Conservation (phyloP, 2,797 vertebrate genomes). For the Catamblyrhynchus diadema region DNA sequence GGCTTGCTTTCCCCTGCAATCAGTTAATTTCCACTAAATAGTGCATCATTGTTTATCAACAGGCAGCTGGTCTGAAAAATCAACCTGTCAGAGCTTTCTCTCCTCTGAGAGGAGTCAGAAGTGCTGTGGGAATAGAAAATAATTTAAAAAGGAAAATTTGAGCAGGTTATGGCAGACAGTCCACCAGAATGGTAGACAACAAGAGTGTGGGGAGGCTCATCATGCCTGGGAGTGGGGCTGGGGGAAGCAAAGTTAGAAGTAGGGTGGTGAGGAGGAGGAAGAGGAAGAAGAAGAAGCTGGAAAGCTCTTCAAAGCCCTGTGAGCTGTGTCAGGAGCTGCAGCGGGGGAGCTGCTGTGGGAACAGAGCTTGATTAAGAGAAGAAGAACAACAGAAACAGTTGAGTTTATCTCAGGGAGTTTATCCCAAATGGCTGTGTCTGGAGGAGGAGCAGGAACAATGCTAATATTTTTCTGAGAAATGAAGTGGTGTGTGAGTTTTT, state of each 20-base stretch:
- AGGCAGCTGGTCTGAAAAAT: background rate
- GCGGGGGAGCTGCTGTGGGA: accelerated
- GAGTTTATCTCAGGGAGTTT: background rate
- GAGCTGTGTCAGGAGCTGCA: background rate
- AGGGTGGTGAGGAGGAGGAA: background rate
- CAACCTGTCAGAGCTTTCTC: background rate
- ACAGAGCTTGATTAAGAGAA: background rate
- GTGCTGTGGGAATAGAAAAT: background rate
- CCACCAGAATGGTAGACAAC: background rate
- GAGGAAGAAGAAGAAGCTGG: background rate
- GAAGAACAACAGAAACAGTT: background rate
- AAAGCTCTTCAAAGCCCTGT: background rate
- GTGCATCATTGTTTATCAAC: background rate
- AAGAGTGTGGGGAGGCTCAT: background rate
- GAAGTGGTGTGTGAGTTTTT: accelerated
- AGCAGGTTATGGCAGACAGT: background rate
- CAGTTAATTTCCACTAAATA: background rate
- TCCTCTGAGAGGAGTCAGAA: background rate
- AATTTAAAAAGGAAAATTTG: background rate
- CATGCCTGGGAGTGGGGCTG: background rate
- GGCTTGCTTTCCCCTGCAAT: background rate
- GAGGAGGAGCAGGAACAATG: background rate
- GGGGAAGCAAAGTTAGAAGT: background rate
- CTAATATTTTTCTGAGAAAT: background rate
- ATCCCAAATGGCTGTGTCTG: background rate